Evolutionary conservation across 2,888 invertebrate species (phyloP).

Genomic region (Cephonodes hylas): DNA sequence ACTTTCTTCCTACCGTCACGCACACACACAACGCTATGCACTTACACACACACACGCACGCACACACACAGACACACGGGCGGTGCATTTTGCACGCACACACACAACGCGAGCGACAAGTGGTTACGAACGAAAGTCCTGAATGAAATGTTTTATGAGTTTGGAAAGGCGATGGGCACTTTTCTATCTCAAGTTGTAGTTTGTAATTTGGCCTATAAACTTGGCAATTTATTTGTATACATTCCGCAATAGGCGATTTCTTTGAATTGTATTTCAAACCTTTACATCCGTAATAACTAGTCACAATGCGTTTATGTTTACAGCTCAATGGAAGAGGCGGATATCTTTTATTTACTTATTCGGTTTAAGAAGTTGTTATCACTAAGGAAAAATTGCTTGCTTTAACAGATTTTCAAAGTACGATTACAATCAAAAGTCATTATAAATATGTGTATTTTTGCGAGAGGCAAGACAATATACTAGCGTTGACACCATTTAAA

Average conservation of each 20-base stretch:
- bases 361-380: too few species aligned
- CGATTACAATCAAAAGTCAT: too few species aligned
- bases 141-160: neutral
- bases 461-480: neutral
- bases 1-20: constrained; percentile 70
- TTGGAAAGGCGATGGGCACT: neutral
- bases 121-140: constrained; percentile 4
- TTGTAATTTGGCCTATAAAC: neutral
- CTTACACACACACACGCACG: constrained; percentile 27
- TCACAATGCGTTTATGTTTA: too few species aligned
- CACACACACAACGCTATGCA: constrained; percentile 17
- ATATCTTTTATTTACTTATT: too few species aligned
- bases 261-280: too few species aligned
- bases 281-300: too few species aligned
- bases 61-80: constrained; percentile 26
- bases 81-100: constrained; percentile 24
- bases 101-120: constrained; percentile 11
- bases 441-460: neutral
- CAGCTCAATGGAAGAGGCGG: too few species aligned
- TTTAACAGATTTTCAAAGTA: too few species aligned
- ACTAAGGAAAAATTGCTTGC: too few species aligned
- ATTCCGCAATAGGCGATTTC: too few species aligned
- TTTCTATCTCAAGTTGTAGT: neutral
- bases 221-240: too few species aligned
- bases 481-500: neutral